Evolutionary conservation across 92 coral and sea anemone species (phyloP).

Genomic region (Parazoanthus swiftii): DNA sequence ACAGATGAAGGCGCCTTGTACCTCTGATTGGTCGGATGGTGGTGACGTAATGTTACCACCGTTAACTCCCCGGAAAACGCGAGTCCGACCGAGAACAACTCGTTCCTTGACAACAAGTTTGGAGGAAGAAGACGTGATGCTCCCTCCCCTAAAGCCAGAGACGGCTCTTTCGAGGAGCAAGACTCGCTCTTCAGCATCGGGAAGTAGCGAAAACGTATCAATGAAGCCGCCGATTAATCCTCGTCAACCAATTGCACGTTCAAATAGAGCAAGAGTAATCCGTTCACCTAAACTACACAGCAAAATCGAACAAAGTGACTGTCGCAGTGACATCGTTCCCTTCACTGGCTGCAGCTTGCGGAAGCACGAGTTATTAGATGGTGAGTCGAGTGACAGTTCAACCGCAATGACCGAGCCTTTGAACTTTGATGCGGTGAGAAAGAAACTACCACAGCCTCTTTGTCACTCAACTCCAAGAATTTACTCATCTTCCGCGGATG

Average conservation of each 20-base stretch:
- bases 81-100: constrained; percentile 52
- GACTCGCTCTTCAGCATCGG: constrained; percentile 19
- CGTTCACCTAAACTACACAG: constrained; percentile 64
- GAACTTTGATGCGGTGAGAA: constrained; percentile 42
- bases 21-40: neutral
- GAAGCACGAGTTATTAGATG: constrained; percentile 40
- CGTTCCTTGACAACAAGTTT: constrained; percentile 57
- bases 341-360: constrained; percentile 35
- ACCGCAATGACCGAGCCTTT: constrained; percentile 82
- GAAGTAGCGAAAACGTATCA: constrained; percentile 41
- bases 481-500: constrained; percentile 48
- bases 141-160: constrained; percentile 82
- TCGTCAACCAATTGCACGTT: constrained; percentile 60
- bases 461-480: constrained; percentile 47
- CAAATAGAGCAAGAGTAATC: constrained; percentile 72
- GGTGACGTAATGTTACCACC: constrained; percentile 29
- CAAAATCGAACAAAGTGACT: constrained; percentile 58
- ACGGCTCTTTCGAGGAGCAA: constrained; percentile 32
- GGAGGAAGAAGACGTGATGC: constrained; percentile 60
- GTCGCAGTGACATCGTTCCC: constrained; percentile 69
- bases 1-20: neutral
- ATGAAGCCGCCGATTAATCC: neutral
- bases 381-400: constrained; percentile 86
- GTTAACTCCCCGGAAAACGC: constrained; percentile 47
- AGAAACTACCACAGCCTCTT: constrained; percentile 25